Base-by-base conservation (phyloP, 2,888 invertebrate species). In the Drosophila meridiana region DNA sequence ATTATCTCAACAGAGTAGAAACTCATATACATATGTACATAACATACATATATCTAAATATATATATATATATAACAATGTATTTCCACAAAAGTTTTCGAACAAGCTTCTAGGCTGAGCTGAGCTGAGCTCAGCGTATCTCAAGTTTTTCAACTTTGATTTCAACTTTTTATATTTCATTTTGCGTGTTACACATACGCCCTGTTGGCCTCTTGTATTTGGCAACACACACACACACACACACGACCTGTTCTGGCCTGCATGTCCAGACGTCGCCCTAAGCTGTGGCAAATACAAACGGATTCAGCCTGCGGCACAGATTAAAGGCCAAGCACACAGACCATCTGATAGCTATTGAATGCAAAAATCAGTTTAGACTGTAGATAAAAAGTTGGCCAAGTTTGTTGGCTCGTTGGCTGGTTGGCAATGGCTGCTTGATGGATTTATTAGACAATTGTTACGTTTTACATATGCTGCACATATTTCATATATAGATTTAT, bases 221-320 rank as follows among this genome's bases (percentile, higher is more conserved):
- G 4, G 5, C 14, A 28, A 74, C 69, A 70, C 74, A 40, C 20
- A 20, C 69, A 70, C 74, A 40, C 20, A 20, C 20, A 20, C 74
- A 78, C 71, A 78, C 78, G 70, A 61, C 74, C 73, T 50, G 77
- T 77, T 53, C 42, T 40, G 56, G 36, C 52, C 70, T 36, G 48
- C 61, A 62, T 61, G 50, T 43, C 28, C 48, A 56, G 55, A 60
- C 65, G 56, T 47, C 47, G 43, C 48, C 58, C 63, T 65, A 66
- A 78, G 78, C 78, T 75, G 62, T 65, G 78, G 64, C 70, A 57
- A 68, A 70, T 57, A 70, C 74, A 68, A 59, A 40, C 59, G 38
- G 20, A 20, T 60, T 55, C 56, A 59, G 62, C 42, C 53, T 61
- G 13, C 65, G 70, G 75, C 71, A 53, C 42, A 70, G 68, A 65